A percentile compares a stretch with the other conserved stretches of the same genome.
phyloP scores from a whole-genome alignment of 2,113 vertebrate genomes.

The Sapajus apella region DNA sequence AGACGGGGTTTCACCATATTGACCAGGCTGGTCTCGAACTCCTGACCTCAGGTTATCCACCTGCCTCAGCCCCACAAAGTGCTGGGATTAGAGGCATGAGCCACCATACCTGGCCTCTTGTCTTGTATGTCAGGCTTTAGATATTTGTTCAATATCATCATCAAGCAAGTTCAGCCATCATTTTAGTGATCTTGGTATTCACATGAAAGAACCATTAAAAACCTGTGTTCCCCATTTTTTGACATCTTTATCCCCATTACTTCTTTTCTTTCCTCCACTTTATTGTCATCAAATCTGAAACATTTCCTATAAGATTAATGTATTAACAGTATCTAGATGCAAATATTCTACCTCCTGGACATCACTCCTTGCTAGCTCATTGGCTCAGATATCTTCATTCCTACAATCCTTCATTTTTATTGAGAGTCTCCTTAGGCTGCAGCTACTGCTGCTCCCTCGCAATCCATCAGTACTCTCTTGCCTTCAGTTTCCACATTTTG shows the following conservation, averaged over 20 bases:
- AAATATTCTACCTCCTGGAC: not conserved
- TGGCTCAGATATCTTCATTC: not conserved
- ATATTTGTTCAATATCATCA: not conserved
- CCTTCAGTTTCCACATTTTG: not conserved
- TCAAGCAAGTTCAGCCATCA: not conserved
- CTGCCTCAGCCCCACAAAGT: no score
- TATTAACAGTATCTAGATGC: not conserved
- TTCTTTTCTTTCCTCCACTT: not conserved
- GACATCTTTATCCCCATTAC: not conserved
- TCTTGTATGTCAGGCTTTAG: not conserved
- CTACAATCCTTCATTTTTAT: not conserved
- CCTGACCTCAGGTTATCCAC: no score
- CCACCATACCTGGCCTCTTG: not conserved
- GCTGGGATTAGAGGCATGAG: no score
- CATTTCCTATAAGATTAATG: not conserved
- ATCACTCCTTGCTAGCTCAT: not conserved
- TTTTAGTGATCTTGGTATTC: not conserved
- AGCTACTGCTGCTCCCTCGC: not conserved
- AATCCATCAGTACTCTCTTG: not conserved
- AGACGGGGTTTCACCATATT: no score
- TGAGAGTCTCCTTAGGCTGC: not conserved
- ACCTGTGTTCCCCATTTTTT: not conserved
- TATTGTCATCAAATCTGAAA: not conserved
- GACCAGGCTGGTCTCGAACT: no score
- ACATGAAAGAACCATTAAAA: not conserved